Conservation (phyloP, 2,797 vertebrate genomes). For the Setipinna tenuifilis region DNA sequence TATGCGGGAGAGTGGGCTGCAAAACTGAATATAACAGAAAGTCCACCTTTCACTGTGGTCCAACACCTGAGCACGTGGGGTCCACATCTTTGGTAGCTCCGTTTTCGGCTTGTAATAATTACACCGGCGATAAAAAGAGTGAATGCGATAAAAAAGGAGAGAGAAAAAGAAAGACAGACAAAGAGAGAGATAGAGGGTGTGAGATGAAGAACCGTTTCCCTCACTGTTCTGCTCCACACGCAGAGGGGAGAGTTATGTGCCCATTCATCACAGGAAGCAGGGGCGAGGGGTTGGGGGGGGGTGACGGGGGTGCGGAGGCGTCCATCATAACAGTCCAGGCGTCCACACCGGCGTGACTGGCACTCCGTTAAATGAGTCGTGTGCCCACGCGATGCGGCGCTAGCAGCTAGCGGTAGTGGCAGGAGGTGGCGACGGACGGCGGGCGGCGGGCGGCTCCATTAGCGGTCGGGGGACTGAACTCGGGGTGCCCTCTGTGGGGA, state of each 20-base stretch:
- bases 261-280: conserved; percentile 32
- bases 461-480: conserved; percentile 44
- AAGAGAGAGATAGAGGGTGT: not conserved
- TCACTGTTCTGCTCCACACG: conserved; percentile 14
- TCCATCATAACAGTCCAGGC: conserved; percentile 46
- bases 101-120: conserved; percentile 9
- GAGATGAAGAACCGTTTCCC: conserved; percentile 31
- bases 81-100: not conserved
- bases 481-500: conserved; percentile 37
- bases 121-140: not conserved
- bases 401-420: not conserved
- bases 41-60: not conserved
- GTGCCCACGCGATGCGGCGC: conserved; percentile 31
- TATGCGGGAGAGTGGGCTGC: not conserved
- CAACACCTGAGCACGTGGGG: not conserved
- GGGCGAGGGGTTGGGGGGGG: no score
- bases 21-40: not conserved
- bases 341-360: conserved; percentile 15
- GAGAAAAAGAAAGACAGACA: not conserved
- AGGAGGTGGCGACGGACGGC: not conserved
- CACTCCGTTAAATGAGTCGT: conserved; percentile 44
- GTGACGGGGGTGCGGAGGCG: not conserved
- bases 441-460: conserved; percentile 41
- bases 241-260: conserved; percentile 32
- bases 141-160: conserved; percentile 1